These are phyloP conservation scores for Biston betularia DNA, from an alignment of 2,888 invertebrate species.

Conservation along the genomic window DNA sequence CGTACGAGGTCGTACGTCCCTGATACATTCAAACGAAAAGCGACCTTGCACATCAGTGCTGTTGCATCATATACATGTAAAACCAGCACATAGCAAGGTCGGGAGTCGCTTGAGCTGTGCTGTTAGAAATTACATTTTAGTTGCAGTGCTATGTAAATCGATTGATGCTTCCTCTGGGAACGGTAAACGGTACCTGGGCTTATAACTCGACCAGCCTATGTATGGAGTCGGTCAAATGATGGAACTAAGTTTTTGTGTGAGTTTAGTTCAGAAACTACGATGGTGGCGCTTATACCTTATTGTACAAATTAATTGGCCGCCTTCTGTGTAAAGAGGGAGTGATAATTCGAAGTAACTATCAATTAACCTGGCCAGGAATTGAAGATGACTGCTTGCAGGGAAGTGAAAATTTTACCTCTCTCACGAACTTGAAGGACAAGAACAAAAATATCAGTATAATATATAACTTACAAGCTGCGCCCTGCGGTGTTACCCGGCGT, in stretches of 20 bases:
- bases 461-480: too few species aligned
- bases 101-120: conserved; percentile 21
- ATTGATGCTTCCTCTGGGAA: conserved; percentile 40
- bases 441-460: too few species aligned
- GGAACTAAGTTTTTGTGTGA: background rate
- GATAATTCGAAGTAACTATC: too few species aligned
- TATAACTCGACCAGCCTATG: background rate
- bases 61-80: background rate
- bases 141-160: conserved; percentile 14
- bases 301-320: background rate
- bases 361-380: too few species aligned
- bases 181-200: conserved; percentile 13
- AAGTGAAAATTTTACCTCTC: too few species aligned
- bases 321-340: background rate
- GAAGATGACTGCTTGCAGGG: too few species aligned
- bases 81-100: conserved; percentile 22
- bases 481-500: too few species aligned
- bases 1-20: conserved; percentile 11
- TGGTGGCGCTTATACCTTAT: background rate
- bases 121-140: conserved; percentile 14
- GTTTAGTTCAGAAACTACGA: background rate
- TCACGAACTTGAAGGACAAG: too few species aligned
- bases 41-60: conserved; percentile 26
- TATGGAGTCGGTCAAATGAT: background rate
- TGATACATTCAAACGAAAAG: conserved; percentile 23